Evolutionary conservation across 2,888 invertebrate genomes (phyloP), one percentile per base, ranked within the genome.

Genomic region (Mellilla xanthometata): DNA sequence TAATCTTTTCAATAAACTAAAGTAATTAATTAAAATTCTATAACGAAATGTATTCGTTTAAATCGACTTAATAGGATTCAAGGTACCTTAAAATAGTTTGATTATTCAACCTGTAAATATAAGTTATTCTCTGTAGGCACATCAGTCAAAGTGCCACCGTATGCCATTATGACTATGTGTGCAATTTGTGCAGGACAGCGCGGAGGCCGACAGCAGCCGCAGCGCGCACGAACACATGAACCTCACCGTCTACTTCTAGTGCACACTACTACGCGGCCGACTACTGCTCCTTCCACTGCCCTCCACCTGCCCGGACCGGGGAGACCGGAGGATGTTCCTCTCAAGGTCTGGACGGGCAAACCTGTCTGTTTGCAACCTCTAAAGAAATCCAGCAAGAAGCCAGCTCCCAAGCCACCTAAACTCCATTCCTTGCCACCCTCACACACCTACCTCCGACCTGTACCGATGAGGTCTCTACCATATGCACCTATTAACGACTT

Each of bases 191-290:
- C 76, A 85, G 84, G 79, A 72, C 65, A 74, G 75, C 68, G 70
- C 65, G 57, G 65, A 56, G 49, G 65, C 60, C 52, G 59, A 76
- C 52, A 84, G 86, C 12, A 78, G 78, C 62, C 82, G 83, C 75
- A 68, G 76, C 9, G 64, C 81, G 26, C 81, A 82, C 43, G 93
- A 93, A 55, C 91, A 93, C 74, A 91, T 92, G 76, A 93, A 93
- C 79, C 91, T 93, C 66, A 93, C 94, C 47, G 93, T 94, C n/a
- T 94, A 93, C 82, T 93, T 94, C 80, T 93, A 79, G 80, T 31
- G 31, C 30, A 3, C 24, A 10, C 26, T 7, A 12, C 22, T 7
- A 12, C 22, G 12, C 27, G 26, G 8, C 10, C 11, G n/a, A 19
- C 39, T 11, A 12, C 23, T 12, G 13, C 38, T 11, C 43, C 39